Percentiles rank a stretch among this genome's conserved stretches.
Conservation (phyloP, 2,888 invertebrate species). For the Ophonus ardosiacus region DNA sequence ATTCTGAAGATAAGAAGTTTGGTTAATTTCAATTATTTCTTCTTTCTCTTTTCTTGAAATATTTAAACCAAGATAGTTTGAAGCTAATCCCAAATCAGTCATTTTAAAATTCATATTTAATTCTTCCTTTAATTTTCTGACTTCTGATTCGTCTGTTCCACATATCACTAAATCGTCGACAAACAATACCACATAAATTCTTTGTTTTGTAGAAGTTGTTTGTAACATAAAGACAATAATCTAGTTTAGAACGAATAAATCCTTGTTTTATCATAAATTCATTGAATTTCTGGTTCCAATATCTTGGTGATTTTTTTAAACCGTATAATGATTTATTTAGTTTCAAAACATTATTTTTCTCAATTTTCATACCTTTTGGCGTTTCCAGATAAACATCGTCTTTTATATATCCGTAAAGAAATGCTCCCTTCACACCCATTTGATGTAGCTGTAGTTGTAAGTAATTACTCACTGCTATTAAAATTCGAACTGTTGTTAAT, state of each 20-base stretch:
- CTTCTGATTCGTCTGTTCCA: slow-evolving; percentile 35
- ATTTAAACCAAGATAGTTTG: no score
- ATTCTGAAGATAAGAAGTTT: background rate
- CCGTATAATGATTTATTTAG: background rate
- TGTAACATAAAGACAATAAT: slow-evolving; percentile 41
- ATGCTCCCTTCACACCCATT: background rate
- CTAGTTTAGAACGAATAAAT: background rate
- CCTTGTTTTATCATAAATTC: background rate
- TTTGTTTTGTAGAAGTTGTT: slow-evolving; percentile 28
- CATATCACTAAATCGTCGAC: slow-evolving; percentile 66
- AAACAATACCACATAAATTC: no score
- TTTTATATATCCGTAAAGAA: background rate
- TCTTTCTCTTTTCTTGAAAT: no score
- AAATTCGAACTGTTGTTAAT: background rate
- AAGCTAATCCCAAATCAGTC: no score
- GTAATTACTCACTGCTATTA: background rate
- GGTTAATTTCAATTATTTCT: background rate
- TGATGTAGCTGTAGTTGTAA: background rate
- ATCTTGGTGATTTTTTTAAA: background rate
- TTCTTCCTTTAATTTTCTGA: no score
- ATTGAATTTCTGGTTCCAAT: background rate
- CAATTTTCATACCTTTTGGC: background rate
- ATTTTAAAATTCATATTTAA: no score
- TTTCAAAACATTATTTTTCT: no score
- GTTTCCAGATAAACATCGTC: background rate